phyloP scores from a whole-genome alignment of 2,888 invertebrate genomes.

The Yponomeuta evonymella region DNA sequence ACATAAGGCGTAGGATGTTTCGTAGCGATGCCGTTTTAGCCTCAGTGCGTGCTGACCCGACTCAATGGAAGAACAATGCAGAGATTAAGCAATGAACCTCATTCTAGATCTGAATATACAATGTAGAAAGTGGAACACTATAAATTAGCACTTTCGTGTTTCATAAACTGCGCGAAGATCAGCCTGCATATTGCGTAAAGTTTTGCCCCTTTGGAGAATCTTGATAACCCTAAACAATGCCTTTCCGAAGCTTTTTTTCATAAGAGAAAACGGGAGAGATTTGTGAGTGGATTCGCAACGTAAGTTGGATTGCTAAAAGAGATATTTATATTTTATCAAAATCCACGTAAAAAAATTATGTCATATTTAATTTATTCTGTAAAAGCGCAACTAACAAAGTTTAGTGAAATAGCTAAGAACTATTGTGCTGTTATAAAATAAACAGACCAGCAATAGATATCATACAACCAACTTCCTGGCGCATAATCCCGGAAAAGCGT shows the following conservation, averaged over 20 bases:
- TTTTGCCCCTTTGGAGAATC: background rate
- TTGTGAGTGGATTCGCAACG: no score
- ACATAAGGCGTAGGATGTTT: slow-evolving; percentile 23
- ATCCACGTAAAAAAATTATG: no score
- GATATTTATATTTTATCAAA: no score
- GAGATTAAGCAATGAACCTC: slow-evolving; percentile 22
- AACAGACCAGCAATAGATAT: slow-evolving; percentile 22
- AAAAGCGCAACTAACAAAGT: background rate
- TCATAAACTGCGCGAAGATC: background rate
- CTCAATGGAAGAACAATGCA: slow-evolving; percentile 24
- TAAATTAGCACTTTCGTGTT: slow-evolving; percentile 13
- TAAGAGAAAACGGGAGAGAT: background rate
- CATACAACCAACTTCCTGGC: slow-evolving; percentile 36
- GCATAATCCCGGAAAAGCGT: slow-evolving; percentile 60
- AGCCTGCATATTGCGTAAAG: background rate
- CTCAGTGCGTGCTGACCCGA: slow-evolving; percentile 23
- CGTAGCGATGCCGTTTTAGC: slow-evolving; percentile 18
- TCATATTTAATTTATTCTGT: background rate
- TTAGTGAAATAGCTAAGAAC: background rate
- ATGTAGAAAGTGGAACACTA: slow-evolving; percentile 22
- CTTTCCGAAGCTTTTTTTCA: background rate
- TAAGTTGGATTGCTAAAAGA: no score
- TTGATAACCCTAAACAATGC: background rate
- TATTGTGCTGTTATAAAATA: background rate
- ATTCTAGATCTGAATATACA: slow-evolving; percentile 11